These are phyloP conservation scores for Potamilus streckersoni DNA, from an alignment of 1,140 invertebrate species.

Conservation along the genomic window DNA sequence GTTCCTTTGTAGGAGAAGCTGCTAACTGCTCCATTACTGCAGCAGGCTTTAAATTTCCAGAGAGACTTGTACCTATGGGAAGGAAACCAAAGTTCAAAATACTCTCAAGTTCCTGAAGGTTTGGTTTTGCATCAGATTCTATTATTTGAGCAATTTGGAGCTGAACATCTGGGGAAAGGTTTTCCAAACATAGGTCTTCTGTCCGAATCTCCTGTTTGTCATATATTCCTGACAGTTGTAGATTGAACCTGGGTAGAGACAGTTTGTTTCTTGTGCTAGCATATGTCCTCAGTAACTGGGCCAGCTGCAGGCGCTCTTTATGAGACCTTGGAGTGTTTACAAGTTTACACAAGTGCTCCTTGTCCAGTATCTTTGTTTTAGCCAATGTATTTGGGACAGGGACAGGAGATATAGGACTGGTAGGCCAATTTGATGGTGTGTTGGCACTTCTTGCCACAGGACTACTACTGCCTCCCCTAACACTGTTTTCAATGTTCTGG, in stretches of 20 bases:
- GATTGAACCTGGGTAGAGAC: slow-evolving; percentile 29
- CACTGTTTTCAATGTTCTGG: too few species aligned
- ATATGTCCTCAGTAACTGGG: slow-evolving; percentile 26
- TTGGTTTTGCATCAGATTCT: slow-evolving; percentile 28
- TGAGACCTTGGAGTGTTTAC: slow-evolving; percentile 26
- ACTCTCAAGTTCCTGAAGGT: slow-evolving; percentile 20
- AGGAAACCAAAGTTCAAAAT: too few species aligned
- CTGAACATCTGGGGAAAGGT: slow-evolving; percentile 16
- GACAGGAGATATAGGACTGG: too few species aligned
- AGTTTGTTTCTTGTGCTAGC: slow-evolving; percentile 25
- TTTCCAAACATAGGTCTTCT: slow-evolving; percentile 9
- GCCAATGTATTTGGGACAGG: too few species aligned
- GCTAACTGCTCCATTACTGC: too few species aligned
- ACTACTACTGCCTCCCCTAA: too few species aligned
- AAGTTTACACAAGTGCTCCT: neutral
- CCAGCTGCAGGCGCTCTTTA: slow-evolving; percentile 23
- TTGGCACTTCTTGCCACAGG: too few species aligned
- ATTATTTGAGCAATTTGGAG: slow-evolving; percentile 30
- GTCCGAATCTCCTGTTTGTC: slow-evolving; percentile 18
- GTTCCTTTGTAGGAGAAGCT: too few species aligned
- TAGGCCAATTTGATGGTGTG: too few species aligned
- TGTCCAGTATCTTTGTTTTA: too few species aligned
- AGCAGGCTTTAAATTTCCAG: too few species aligned
- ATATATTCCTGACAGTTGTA: slow-evolving; percentile 26
- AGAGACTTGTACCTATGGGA: too few species aligned